These are phyloP conservation scores for Mesochorus sp. DNA, from an alignment of 2,888 invertebrate genomes.

Conservation along the genomic window DNA sequence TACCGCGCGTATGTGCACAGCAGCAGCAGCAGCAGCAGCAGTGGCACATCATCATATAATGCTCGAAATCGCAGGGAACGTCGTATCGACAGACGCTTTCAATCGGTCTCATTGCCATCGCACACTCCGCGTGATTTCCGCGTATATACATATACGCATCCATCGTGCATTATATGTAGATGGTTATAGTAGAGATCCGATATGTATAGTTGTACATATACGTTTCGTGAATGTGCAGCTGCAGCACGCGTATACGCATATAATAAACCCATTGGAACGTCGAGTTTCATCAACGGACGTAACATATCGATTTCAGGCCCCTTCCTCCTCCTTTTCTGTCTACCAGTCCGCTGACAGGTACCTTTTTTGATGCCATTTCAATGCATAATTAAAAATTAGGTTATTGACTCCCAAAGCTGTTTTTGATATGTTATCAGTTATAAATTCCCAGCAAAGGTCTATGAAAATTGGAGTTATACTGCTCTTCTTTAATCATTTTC, in stretches of 20 bases:
- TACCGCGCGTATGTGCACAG: constrained; percentile 35
- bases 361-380: not conserved
- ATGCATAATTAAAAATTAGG: no score
- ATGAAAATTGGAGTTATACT: no score
- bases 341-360: not conserved
- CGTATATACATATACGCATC: no score
- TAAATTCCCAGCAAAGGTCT: no score
- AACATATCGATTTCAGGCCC: constrained; percentile 13
- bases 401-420: no score
- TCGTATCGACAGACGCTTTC: constrained; percentile 63
- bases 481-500: no score
- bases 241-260: constrained; percentile 45
- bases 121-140: constrained; percentile 47
- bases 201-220: no score
- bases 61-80: constrained; percentile 44
- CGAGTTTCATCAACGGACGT: constrained; percentile 61
- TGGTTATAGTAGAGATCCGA: constrained; percentile 31
- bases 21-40: no score
- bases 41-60: constrained; percentile 30
- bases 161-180: constrained; percentile 24
- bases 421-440: no score
- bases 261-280: constrained; percentile 60
- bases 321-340: constrained; percentile 1
- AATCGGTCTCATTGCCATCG: constrained; percentile 50
- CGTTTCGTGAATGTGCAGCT: constrained; percentile 39